Conservation (phyloP, 2,797 vertebrate species). For the Jordanella pulchra region DNA sequence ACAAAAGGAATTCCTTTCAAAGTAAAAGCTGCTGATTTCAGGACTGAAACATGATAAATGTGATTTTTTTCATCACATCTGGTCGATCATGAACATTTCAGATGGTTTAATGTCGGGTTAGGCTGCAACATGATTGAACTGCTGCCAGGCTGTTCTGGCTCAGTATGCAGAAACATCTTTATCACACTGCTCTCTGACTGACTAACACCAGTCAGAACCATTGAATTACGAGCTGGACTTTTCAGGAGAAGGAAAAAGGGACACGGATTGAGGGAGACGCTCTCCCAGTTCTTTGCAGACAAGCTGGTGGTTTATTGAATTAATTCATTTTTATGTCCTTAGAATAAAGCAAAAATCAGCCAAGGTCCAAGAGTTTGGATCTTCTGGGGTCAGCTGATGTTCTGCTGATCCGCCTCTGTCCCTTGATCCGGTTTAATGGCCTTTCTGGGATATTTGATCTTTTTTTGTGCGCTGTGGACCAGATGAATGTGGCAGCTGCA, state of each 20-base stretch:
- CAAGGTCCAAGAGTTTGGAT: not conserved
- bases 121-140: not conserved
- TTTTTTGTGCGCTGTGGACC: slow-evolving; percentile 13
- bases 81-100: not conserved
- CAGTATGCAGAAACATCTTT: not conserved
- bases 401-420: not conserved
- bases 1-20: slow-evolving; percentile 40
- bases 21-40: slow-evolving; percentile 41
- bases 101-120: not conserved
- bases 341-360: not conserved
- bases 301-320: not conserved
- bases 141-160: not conserved
- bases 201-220: not conserved
- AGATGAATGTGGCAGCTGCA: slow-evolving; percentile 8
- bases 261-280: too few relatives aligned
- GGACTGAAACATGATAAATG: not conserved
- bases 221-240: not conserved
- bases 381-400: not conserved
- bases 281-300: too few relatives aligned
- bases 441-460: not conserved
- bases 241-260: not conserved
- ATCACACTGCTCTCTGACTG: not conserved
- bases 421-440: not conserved
- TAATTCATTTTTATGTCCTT: not conserved
- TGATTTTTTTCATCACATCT: not conserved